A percentile compares a stretch with the other conserved stretches of the same genome.
phyloP scores from a whole-genome alignment of 1,140 invertebrate genomes.

The Druon quercuslanigerum region DNA sequence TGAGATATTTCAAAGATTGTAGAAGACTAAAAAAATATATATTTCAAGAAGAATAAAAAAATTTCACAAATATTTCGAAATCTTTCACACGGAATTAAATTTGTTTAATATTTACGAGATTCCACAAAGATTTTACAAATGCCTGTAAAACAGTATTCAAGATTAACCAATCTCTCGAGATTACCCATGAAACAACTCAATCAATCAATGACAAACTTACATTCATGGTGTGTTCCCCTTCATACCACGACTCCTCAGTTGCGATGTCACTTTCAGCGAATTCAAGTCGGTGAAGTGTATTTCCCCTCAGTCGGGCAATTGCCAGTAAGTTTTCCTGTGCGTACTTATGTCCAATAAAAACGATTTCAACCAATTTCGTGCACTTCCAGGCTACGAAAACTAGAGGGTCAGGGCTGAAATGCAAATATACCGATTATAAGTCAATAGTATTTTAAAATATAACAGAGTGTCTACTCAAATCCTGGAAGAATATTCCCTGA shows the following conservation, averaged over 20 bases:
- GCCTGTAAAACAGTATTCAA: no score
- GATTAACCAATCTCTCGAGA: no score
- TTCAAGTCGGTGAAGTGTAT: constrained; percentile 78
- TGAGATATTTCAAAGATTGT: no score
- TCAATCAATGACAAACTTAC: constrained; percentile 52
- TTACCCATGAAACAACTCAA: no score
- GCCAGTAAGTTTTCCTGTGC: constrained; percentile 81
- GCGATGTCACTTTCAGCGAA: constrained; percentile 79
- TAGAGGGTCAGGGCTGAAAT: constrained; percentile 80
- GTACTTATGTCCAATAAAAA: constrained; percentile 80
- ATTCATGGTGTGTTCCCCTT: constrained; percentile 57
- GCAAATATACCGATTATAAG: constrained; percentile 42
- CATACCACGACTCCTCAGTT: constrained; percentile 57
- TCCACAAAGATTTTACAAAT: no score
- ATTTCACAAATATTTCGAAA: no score
- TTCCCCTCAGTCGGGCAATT: constrained; percentile 80
- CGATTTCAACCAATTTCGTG: constrained; percentile 80
- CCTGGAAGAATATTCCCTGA: no score
- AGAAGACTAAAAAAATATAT: no score
- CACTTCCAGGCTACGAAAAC: constrained; percentile 87
- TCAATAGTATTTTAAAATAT: constrained; percentile 14
- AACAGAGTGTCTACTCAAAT: background rate
- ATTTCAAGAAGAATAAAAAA: no score
- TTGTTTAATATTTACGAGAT: no score
- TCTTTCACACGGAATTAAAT: no score